These are phyloP conservation scores for Neogobius melanostomus DNA, from an alignment of 2,113 vertebrate genomes.

Conservation along the genomic window DNA sequence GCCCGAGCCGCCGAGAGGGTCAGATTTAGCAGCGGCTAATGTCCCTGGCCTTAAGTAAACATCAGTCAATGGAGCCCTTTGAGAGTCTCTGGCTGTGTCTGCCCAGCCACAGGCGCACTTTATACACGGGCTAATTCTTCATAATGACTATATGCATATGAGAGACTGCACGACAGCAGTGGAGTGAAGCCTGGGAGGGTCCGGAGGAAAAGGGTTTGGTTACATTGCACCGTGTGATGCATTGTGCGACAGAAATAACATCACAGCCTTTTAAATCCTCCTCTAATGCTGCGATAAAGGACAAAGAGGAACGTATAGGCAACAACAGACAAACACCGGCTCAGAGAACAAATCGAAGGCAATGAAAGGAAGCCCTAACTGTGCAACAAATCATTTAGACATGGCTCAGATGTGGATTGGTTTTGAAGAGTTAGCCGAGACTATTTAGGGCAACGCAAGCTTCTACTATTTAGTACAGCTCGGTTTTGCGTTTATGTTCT, in stretches of 20 bases:
- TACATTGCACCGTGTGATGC: conserved; percentile 59
- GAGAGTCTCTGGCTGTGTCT: conserved; percentile 53
- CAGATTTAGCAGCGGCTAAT: conserved; percentile 57
- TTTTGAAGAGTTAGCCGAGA: conserved; percentile 53
- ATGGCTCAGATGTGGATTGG: conserved; percentile 33
- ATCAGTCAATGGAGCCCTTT: conserved; percentile 63
- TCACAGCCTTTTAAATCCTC: conserved; percentile 58
- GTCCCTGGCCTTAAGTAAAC: conserved; percentile 64
- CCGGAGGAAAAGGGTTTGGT: conserved; percentile 65
- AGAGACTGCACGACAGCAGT: conserved; percentile 16
- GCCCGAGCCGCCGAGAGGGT: conserved; percentile 36
- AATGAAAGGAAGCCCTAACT: conserved; percentile 23
- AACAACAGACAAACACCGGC: conserved; percentile 37
- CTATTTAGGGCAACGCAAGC: conserved; percentile 35
- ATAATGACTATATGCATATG: conserved; percentile 29
- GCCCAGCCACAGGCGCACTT: conserved; percentile 47
- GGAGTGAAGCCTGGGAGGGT: conserved; percentile 36
- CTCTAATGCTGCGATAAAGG: conserved; percentile 50
- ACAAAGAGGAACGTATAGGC: conserved; percentile 31
- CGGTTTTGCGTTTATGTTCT: too few species aligned
- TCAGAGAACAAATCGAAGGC: conserved; percentile 40
- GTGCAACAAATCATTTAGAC: conserved; percentile 43
- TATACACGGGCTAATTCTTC: conserved; percentile 54
- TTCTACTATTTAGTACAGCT: too few species aligned
- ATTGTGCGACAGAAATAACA: conserved; percentile 73